Percentiles rank a stretch among this genome's conserved stretches.
Evolutionary conservation across 2,797 vertebrate genomes (phyloP).

Genomic region (Petrocephalus schoutedeni): DNA sequence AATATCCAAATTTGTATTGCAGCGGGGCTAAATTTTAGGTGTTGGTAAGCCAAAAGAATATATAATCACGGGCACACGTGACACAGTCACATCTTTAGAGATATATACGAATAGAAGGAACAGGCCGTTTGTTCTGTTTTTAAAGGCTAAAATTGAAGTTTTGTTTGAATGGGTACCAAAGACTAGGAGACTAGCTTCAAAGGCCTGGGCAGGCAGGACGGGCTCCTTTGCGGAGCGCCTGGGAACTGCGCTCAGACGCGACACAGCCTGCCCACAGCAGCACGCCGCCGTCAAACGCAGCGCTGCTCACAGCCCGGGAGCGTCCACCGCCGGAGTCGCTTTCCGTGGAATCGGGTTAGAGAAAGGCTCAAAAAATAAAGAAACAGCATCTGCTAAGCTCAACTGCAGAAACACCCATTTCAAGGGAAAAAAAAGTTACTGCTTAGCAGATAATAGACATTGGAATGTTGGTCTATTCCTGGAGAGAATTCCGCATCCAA

Average conservation of each 20-base stretch:
- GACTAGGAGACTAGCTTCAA: not conserved
- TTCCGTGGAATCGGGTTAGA: conserved; percentile 40
- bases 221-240: not conserved
- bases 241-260: not conserved
- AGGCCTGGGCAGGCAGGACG: not conserved
- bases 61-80: not conserved
- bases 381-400: conserved; percentile 23
- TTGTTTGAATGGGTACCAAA: not conserved
- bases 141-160: not conserved
- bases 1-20: not conserved
- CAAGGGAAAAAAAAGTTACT: conserved; percentile 29
- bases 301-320: not conserved
- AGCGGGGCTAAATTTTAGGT: not conserved
- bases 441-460: conserved; percentile 34
- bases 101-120: not conserved
- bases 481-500: conserved; percentile 14
- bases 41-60: not conserved
- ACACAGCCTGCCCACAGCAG: not conserved
- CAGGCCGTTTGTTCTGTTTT: not conserved
- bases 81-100: not conserved
- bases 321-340: conserved; percentile 2
- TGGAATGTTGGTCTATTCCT: conserved; percentile 20
- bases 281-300: not conserved
- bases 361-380: not conserved
- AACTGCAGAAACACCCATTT: not conserved